Percentiles rank a stretch among this genome's conserved stretches.
These are phyloP conservation scores for Limonius californicus DNA, from an alignment of 1,140 invertebrate genomes.

Conservation along the genomic window DNA sequence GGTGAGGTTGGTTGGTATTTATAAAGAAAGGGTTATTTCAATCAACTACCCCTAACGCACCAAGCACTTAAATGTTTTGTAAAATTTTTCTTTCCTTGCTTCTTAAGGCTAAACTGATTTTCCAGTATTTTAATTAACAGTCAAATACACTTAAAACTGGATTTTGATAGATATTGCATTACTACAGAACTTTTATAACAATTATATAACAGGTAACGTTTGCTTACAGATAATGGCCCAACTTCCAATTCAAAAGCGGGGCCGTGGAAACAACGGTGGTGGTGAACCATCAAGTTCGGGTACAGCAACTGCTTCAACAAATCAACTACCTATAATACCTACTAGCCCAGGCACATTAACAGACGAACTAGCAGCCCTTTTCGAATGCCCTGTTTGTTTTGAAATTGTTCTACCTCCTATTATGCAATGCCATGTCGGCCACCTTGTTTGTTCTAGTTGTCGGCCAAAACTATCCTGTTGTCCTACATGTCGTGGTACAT, in stretches of 20 bases:
- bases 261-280: slow-evolving; percentile 8
- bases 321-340: slow-evolving; percentile 38
- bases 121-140: no score
- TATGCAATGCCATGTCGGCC: slow-evolving; percentile 82
- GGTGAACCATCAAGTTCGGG: slow-evolving; percentile 18
- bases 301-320: slow-evolving; percentile 12
- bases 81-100: no score
- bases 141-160: no score
- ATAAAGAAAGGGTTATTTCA: no score
- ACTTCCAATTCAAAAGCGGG: slow-evolving; percentile 34
- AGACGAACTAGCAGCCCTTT: slow-evolving; percentile 88
- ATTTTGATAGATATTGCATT: no score
- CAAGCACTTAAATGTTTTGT: no score
- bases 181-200: no score
- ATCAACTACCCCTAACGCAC: no score
- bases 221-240: slow-evolving; percentile 28
- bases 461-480: slow-evolving; percentile 94
- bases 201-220: no score
- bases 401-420: slow-evolving; percentile 98
- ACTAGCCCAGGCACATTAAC: slow-evolving; percentile 58
- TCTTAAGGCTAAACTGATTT: no score
- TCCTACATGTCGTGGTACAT: slow-evolving; percentile 93
- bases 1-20: no score
- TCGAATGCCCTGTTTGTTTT: slow-evolving; percentile 99
- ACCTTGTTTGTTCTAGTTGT: slow-evolving; percentile 91